Percentiles rank a stretch among this genome's conserved stretches.
Evolutionary conservation across 2,888 invertebrate species (phyloP).

Genomic region (Helicoverpa assulta): DNA sequence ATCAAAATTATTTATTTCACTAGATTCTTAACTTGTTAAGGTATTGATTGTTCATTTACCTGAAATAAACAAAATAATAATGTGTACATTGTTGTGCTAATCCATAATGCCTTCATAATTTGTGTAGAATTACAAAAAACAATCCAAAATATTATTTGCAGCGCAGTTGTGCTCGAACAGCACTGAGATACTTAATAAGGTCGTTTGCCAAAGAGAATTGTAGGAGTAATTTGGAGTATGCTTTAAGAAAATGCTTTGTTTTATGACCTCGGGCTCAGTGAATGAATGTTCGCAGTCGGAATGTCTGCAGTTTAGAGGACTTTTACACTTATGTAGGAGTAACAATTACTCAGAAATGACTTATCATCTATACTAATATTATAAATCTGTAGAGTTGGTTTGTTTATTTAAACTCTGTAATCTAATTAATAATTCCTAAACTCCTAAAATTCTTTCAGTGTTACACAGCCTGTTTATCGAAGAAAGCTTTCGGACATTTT

Average conservation of each 20-base stretch:
- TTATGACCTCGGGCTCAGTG: conserved; percentile 50
- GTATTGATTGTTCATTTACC: no score
- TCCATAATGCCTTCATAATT: conserved; percentile 3
- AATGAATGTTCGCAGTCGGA: conserved; percentile 31
- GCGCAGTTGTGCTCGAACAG: conserved; percentile 47
- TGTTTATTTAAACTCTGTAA: no score
- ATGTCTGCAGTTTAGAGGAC: conserved; percentile 9
- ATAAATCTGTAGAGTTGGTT: no score
- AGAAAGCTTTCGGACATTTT: no score
- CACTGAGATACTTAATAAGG: conserved; percentile 53
- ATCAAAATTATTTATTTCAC: no score
- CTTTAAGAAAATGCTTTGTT: conserved; percentile 58
- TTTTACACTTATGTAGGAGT: neutral
- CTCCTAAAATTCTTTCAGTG: no score
- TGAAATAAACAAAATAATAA: no score
- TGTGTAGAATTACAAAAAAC: conserved; percentile 28
- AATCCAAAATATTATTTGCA: conserved; percentile 10
- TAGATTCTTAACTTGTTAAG: no score
- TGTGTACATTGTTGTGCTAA: no score
- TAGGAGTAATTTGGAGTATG: conserved; percentile 33
- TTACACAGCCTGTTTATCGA: no score
- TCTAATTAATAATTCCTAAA: no score
- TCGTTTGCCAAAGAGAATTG: conserved; percentile 57
- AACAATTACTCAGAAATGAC: neutral
- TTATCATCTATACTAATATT: no score